A percentile compares a stretch with the other conserved stretches of the same genome.
Conservation (phyloP, 2,797 vertebrate species). For the Acanthurus lineatus region DNA sequence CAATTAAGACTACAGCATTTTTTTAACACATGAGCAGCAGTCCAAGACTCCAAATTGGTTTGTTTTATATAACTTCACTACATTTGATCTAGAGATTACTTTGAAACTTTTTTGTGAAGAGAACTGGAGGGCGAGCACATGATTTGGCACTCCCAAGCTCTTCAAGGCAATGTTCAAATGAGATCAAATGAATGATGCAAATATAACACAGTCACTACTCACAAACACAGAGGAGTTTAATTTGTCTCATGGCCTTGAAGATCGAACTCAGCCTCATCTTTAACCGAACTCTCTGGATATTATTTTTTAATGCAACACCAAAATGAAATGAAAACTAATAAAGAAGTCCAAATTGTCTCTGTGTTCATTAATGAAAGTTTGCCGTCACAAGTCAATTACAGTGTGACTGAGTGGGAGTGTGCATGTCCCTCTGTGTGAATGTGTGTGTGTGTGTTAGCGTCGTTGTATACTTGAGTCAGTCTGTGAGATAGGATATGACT, state of each 20-base stretch:
- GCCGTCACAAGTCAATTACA: constrained; percentile 34
- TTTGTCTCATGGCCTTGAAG: constrained; percentile 35
- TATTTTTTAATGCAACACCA: constrained; percentile 23
- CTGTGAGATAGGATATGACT: constrained; percentile 59
- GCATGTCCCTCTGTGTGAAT: neutral
- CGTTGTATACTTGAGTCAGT: constrained; percentile 24
- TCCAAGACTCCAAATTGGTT: too few species aligned
- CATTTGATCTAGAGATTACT: neutral
- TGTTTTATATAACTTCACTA: neutral
- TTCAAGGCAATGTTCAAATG: constrained; percentile 13
- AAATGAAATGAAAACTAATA: constrained; percentile 31
- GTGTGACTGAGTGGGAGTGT: constrained; percentile 35
- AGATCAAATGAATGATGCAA: constrained; percentile 47
- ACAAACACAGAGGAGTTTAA: constrained; percentile 13
- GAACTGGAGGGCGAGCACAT: neutral
- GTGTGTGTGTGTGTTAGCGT: neutral
- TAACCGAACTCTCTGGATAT: constrained; percentile 11
- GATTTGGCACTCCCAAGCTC: neutral
- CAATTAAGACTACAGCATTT: too few species aligned
- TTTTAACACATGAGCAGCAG: too few species aligned
- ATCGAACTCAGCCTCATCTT: constrained; percentile 29
- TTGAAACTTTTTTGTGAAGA: too few species aligned
- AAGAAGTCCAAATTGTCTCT: constrained; percentile 34
- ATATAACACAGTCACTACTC: constrained; percentile 42
- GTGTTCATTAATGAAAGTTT: constrained; percentile 29